Conservation (phyloP, 2,888 invertebrate genomes). For the Caenorhabditis sinica region DNA sequence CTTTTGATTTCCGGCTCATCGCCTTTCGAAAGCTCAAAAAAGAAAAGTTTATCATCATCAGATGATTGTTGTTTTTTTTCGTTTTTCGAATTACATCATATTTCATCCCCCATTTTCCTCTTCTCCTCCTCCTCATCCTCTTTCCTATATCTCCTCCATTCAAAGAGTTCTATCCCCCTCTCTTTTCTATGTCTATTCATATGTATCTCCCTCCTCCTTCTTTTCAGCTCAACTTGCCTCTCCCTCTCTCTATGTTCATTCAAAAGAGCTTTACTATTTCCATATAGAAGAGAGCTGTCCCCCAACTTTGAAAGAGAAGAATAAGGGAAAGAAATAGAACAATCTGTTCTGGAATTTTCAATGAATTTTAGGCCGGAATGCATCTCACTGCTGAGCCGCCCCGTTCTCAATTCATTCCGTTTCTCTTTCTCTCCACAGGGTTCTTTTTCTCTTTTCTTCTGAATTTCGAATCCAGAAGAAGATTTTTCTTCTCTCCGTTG, state of each 20-base stretch:
- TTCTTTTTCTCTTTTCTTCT: not conserved
- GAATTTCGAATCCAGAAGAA: not conserved
- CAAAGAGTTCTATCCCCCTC: not conserved
- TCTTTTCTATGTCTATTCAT: constrained; percentile 23
- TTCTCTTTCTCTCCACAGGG: too few species aligned
- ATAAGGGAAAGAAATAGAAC: not conserved
- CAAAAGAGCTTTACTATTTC: constrained; percentile 45
- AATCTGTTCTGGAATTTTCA: constrained; percentile 31
- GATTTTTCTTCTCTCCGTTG: not conserved
- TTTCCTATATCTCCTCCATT: not conserved
- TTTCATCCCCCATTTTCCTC: constrained; percentile 10
- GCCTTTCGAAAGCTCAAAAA: constrained; percentile 1
- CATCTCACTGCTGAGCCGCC: not conserved
- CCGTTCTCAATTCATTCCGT: not conserved
- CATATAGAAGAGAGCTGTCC: not conserved
- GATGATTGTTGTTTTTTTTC: not conserved
- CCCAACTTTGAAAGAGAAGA: not conserved
- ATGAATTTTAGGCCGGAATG: constrained; percentile 14
- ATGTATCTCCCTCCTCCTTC: constrained; percentile 1
- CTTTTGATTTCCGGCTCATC: too few species aligned
- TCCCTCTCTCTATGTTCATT: constrained; percentile 13
- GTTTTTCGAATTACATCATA: constrained; percentile 27
- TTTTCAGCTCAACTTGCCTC: not conserved
- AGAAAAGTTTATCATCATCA: constrained; percentile 1
- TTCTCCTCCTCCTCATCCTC: constrained; percentile 14